Evolutionary conservation across 2,888 invertebrate genomes (phyloP).

Genomic region (Lepidochrysops patricia): DNA sequence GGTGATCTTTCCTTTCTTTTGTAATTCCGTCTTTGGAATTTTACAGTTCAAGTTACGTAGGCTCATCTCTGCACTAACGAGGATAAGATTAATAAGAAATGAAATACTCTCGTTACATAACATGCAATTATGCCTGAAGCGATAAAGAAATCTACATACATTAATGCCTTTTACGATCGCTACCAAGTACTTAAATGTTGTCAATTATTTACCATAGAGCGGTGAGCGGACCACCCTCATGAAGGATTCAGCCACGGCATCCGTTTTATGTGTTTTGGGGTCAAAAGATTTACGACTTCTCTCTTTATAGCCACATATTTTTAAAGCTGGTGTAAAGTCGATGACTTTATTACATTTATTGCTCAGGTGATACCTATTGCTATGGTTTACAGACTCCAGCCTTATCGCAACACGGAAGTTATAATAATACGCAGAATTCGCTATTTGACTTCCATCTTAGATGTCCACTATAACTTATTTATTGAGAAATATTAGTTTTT

Average conservation of each 20-base stretch:
- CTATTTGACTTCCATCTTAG: too few species aligned
- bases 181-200: neutral
- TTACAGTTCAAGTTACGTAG: neutral
- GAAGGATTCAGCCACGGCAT: neutral
- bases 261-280: slow-evolving; percentile 3
- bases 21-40: neutral
- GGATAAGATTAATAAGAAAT: neutral
- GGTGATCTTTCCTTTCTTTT: neutral
- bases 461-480: too few species aligned
- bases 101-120: neutral
- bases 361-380: too few species aligned
- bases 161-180: neutral
- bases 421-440: too few species aligned
- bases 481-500: too few species aligned
- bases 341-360: neutral
- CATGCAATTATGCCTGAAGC: neutral
- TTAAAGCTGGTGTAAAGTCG: neutral
- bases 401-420: too few species aligned
- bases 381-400: too few species aligned
- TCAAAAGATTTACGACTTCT: neutral
- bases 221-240: slow-evolving; percentile 6
- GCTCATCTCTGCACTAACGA: neutral
- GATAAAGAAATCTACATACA: neutral
- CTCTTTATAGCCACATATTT: neutral
- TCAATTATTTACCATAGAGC: slow-evolving; percentile 5